Evolutionary conservation across 2,113 vertebrate genomes (phyloP), one percentile per base, ranked within the genome.

Genomic region (Macquaria australasica): DNA sequence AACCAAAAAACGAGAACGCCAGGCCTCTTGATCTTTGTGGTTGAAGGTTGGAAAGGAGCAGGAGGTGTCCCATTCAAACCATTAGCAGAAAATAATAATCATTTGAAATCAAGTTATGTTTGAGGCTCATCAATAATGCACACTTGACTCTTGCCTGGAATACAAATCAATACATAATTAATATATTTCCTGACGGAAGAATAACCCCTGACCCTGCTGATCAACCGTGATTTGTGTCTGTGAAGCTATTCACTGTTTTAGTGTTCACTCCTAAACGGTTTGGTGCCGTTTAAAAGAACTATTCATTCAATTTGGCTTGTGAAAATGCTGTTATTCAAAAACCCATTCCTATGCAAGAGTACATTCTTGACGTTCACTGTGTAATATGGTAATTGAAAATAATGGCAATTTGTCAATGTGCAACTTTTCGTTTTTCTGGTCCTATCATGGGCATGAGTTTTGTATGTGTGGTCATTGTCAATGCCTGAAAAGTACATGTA

Each of bases 1-100:
- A 94, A 95, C 94, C 25, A 39, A 79, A 70, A 87, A 80, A 73
- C 21, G 43, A 59, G 78, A 79, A 16, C 18, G 4, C 56, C 66
- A 39, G 23, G 59, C 58, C 41, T 74, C 76, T 87, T 88, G 85
- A 86, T 90, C 69, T 72, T 88, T 77, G 45, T 66, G 73, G 77
- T 78, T 59, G 59, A 77, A 87, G 79, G 76, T 82, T 77, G 55
- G 39, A 45, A 55, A 74, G 62, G 75, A 82, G 48, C 55, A 39
- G n/a, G 67, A 83, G 84, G 58, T 23, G 25, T 78, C 64, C 21
- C 21, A 10, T 62, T 82, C 51, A n/a, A 70, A 75, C 80, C 60
- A 45, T 83, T 82, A 25, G 39, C 39, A 55, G 43, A 14, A 75
- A 43, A 50, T 56, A 59, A 5, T 45, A 84, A 67, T 79, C 20